These are phyloP conservation scores for Dicrostonyx torquatus DNA, from an alignment of 2,797 vertebrate species.

Conservation along the genomic window DNA sequence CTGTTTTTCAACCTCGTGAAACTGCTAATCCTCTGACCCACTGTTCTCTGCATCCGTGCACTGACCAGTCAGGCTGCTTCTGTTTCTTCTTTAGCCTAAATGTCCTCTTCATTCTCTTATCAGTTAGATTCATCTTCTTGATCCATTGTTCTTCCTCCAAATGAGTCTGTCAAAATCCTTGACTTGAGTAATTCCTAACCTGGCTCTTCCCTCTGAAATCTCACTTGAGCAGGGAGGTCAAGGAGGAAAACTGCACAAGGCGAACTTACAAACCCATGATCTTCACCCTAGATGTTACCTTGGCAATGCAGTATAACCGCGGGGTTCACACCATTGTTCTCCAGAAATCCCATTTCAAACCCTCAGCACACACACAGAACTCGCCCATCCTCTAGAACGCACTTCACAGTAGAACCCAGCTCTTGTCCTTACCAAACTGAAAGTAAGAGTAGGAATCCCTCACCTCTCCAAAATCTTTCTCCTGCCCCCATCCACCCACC, in stretches of 20 bases:
- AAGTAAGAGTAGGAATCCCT: not conserved
- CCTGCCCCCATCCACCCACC: not conserved
- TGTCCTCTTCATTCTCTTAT: not conserved
- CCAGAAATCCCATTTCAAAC: not conserved
- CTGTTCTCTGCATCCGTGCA: not conserved
- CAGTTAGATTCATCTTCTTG: conserved; percentile 19
- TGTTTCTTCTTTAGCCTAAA: not conserved
- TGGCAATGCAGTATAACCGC: not conserved
- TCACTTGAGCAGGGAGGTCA: not conserved
- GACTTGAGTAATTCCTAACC: not conserved
- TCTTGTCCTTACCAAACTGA: not conserved
- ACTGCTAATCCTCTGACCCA: not conserved
- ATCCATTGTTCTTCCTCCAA: not conserved
- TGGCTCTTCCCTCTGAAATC: not conserved
- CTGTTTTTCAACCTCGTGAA: conserved; percentile 59
- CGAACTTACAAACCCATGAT: not conserved
- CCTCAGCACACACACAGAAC: not conserved
- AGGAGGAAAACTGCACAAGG: not conserved
- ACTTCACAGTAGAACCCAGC: not conserved
- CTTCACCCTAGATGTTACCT: not conserved
- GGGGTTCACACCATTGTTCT: not conserved
- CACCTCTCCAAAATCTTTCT: not conserved
- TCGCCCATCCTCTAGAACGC: not conserved
- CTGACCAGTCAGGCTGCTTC: not conserved
- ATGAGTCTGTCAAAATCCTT: not conserved